Base-by-base conservation (phyloP, 2,888 invertebrate species). In the Chymomyza amoena region DNA sequence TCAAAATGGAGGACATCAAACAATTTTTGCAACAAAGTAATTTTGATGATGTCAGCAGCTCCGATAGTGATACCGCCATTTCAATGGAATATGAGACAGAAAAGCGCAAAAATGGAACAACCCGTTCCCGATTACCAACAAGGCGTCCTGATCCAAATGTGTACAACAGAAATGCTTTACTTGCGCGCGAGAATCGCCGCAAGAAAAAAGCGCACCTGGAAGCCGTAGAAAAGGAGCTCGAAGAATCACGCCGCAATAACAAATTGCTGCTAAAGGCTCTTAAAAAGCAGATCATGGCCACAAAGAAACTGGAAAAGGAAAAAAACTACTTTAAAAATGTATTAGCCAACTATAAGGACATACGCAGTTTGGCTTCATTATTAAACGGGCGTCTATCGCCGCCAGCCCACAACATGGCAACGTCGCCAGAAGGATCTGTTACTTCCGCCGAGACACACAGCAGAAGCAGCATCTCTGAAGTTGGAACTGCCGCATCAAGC, bases 141-240 rank as follows among this genome's bases (percentile, higher is more conserved):
- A 78, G 91, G 66, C 79, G 87, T 1, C 91, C 91, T 0, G 88
- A 91, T 81, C 90, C 91, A 65, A 90, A 91, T 68, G 87, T 91
- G n/a, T 89, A 80, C 56, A 91, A 91, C 76, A 79, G 93, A 75
- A 95, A 94, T 88, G 95, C 94, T 0, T 81, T 94, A 45, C 92
- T 94, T 90, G 95, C 95, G 1, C 91, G 94, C 4, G 93, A 94
- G 81, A 95, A 94, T 84, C 92, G 95, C 1, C 92, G 93, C 2
- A 93, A 92, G 59, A 95, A 95, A 80, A 95, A 95, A 84, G 92
- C 93, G 45, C 93, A 94, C 79, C 78, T 94, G 20, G 92, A 93
- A 69, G 92, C 91, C 16, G 90, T 94, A 16, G 94, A 94, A 83
- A 91, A 90, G 36, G 92, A 93, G 73, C 84, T 94, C 0, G 79